Percentiles rank a stretch among this genome's conserved stretches.
Evolutionary conservation across 2,888 invertebrate genomes (phyloP).

Genomic region (Odontocolon sp.): DNA sequence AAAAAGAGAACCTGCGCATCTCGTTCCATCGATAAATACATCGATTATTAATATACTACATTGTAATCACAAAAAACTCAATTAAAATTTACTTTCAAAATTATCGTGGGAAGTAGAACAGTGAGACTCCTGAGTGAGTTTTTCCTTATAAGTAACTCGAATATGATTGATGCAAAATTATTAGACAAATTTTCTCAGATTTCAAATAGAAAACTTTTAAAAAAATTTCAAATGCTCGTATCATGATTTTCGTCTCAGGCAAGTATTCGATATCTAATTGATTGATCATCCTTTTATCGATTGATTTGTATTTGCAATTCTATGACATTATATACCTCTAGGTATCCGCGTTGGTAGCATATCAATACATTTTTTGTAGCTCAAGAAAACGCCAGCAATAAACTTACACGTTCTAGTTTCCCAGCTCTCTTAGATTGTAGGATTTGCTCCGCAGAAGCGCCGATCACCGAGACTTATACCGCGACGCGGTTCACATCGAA

Average conservation of each 20-base stretch:
- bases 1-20: neutral
- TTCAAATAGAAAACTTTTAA: neutral
- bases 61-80: neutral
- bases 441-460: slow-evolving; percentile 26
- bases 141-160: neutral
- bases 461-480: slow-evolving; percentile 14
- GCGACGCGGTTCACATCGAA: slow-evolving; percentile 26
- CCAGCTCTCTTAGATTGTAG: slow-evolving; percentile 19
- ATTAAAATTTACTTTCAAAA: neutral
- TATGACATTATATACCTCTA: slow-evolving; percentile 6
- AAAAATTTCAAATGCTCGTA: neutral
- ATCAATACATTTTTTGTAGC: slow-evolving; percentile 29
- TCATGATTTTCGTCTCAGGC: neutral
- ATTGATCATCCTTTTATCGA: slow-evolving; percentile 31
- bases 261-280: slow-evolving; percentile 28
- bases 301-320: slow-evolving; percentile 29
- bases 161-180: too few relatives aligned
- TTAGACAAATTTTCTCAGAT: too few relatives aligned
- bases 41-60: neutral
- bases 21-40: neutral
- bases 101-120: neutral
- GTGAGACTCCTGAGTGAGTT: neutral
- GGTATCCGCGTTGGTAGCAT: slow-evolving; percentile 20
- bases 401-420: slow-evolving; percentile 54
- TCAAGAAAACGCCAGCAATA: slow-evolving; percentile 37